Evolutionary conservation across 2,113 vertebrate species (phyloP), one percentile per base, ranked within the genome.

Genomic region (Nestor notabilis): DNA sequence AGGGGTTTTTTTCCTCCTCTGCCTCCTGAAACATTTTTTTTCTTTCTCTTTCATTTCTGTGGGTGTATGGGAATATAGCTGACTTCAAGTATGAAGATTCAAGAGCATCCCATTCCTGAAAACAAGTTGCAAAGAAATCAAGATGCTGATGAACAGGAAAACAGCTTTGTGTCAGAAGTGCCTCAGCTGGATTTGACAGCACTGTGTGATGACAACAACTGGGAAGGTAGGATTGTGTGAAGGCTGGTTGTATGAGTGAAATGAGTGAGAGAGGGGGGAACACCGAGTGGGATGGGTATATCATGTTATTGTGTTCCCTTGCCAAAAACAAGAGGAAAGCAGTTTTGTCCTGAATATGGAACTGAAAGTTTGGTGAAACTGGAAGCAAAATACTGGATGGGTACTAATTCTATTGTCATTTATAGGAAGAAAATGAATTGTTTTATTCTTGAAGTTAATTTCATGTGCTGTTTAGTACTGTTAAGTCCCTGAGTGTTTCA

Each of bases 61-160:
- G 84, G 23, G 13, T 53, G 15, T 89, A 58, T 65, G 93, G 98
- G 95, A 95, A 97, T 79, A 43, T 96, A 99, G 93, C 98, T 99
- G 99, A 98, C 97, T 93, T 94, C 98, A 72, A 95, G 93, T 85
- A 99, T 99, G 99, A 99, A 99, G 98, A 99, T 99, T 96, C 99
- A 99, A 98, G 99, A 99, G 96, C 98, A 98, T 90, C 97, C 98
- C 87, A 66, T 97, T 78, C 98, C 98, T 87, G 99, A 99, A 95
- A 89, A 95, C 93, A 99, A 98, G 93, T 93, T 98, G 69, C 97
- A 97, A 72, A 97, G 98, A 91, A 97, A 90, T 77, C 97, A 96
- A 88, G 96, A 99, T 92, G 72, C 95, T 11, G 98, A 98, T 33
- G 96, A 97, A 85, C 98, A 98, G 72, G 99, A 99, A 78, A 98